Evolutionary conservation across 2,113 vertebrate genomes (phyloP).

Genomic region (Macheiramphus alcinus): DNA sequence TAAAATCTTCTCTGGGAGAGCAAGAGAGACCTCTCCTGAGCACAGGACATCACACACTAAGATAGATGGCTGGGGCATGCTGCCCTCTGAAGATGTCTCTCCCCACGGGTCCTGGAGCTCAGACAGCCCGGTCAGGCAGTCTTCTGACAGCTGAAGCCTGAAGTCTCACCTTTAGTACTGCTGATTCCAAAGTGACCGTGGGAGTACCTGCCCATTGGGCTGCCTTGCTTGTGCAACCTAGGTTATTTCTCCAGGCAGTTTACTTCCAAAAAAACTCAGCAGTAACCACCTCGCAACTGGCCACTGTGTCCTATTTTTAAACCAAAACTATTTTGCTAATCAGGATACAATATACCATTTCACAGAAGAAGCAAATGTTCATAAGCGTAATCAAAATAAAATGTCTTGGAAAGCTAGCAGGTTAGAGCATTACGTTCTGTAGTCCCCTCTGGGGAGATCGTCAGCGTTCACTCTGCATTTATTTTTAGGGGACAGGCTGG

Average conservation of each 20-base stretch:
- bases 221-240: not conserved
- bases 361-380: not conserved
- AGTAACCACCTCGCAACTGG: fast-evolving
- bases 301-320: not conserved
- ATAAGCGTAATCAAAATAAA: not conserved
- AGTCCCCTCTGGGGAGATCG: not conserved
- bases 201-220: not conserved
- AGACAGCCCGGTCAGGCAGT: not conserved
- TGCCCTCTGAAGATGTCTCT: not conserved
- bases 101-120: not conserved
- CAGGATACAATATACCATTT: not conserved
- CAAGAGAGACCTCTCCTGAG: not conserved
- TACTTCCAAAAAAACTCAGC: not conserved
- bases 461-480: not conserved
- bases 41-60: not conserved
- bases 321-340: not conserved
- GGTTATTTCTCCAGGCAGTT: not conserved
- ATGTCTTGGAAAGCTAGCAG: not conserved
- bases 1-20: not conserved
- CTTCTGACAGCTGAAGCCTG: not conserved
- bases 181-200: not conserved
- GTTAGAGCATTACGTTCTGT: not conserved
- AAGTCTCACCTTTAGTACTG: not conserved
- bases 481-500: not conserved
- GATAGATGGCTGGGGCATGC: not conserved